phyloP scores from a whole-genome alignment of 1,140 invertebrate species.

The Probaryconus sp. region DNA sequence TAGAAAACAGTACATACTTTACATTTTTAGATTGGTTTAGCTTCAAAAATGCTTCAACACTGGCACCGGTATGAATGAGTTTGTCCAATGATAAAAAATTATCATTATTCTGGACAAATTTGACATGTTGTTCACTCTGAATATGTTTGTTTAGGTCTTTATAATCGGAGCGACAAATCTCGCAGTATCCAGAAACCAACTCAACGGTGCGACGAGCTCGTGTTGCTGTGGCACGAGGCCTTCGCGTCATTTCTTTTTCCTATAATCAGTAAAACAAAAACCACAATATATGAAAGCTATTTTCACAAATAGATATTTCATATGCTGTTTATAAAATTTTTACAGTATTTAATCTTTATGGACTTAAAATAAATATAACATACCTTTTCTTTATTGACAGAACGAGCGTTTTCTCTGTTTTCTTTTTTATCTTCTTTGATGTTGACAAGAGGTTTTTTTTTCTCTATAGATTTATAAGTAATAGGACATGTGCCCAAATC shows the following conservation, averaged over 20 bases:
- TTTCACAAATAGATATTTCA: too few species aligned
- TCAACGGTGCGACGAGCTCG: conserved; percentile 78
- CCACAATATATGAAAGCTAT: too few species aligned
- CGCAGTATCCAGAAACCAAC: conserved; percentile 83
- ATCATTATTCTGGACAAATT: conserved; percentile 83
- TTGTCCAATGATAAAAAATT: conserved; percentile 85
- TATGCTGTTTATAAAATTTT: too few species aligned
- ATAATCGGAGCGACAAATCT: conserved; percentile 86
- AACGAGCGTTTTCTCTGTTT: conserved; percentile 65
- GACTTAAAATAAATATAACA: neutral
- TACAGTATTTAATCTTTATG: too few species aligned
- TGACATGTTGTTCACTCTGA: conserved; percentile 84
- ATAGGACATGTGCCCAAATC: conserved; percentile 74
- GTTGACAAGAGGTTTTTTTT: conserved; percentile 40
- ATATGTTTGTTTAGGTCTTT: conserved; percentile 82
- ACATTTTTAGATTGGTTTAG: conserved; percentile 74
- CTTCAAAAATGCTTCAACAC: conserved; percentile 82
- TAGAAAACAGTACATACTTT: conserved; percentile 71
- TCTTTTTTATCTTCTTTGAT: conserved; percentile 70
- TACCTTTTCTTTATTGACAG: conserved; percentile 68
- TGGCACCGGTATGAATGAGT: conserved; percentile 81
- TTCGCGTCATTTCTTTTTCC: conserved; percentile 82
- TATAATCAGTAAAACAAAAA: conserved; percentile 27
- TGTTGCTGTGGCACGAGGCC: conserved; percentile 80
- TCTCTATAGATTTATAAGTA: conserved; percentile 61